Conservation (phyloP, 2,113 vertebrate species). For the Thalassarche chlororhynchos region DNA sequence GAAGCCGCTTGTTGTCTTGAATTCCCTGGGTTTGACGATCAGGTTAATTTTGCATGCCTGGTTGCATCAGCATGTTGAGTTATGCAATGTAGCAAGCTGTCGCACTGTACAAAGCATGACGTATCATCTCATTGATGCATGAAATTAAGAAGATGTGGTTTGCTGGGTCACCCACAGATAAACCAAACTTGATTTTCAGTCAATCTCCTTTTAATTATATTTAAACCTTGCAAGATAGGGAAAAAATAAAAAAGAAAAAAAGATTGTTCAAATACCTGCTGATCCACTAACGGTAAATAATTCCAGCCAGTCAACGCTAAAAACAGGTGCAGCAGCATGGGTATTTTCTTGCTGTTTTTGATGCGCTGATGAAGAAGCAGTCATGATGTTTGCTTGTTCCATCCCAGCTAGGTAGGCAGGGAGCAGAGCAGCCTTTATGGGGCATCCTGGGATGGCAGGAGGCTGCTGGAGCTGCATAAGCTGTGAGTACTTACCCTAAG, state of each 20-base stretch:
- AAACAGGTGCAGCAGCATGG: background rate
- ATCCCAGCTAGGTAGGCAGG: background rate
- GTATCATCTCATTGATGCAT: conserved; percentile 72
- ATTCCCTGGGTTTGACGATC: conserved; percentile 17
- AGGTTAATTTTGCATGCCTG: conserved; percentile 70
- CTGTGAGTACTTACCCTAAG: background rate
- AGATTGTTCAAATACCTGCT: background rate
- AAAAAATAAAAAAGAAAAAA: background rate
- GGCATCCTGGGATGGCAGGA: background rate
- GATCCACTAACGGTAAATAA: background rate
- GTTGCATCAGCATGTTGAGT: conserved; percentile 67
- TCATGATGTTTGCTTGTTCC: background rate
- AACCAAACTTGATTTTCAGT: conserved; percentile 71
- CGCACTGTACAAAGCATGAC: conserved; percentile 66
- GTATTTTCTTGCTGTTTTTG: background rate
- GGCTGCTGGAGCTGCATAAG: fast-evolving
- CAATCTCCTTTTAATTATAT: conserved; percentile 71
- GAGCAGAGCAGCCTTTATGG: background rate
- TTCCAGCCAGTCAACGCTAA: background rate
- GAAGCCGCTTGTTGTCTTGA: conserved; percentile 23
- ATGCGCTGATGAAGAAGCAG: background rate
- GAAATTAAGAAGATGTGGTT: conserved; percentile 82
- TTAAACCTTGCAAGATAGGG: conserved; percentile 8
- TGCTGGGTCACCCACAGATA: conserved; percentile 78
- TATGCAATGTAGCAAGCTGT: conserved; percentile 79